phyloP scores from a whole-genome alignment of 2,888 invertebrate genomes.

The Ophion costatus region DNA sequence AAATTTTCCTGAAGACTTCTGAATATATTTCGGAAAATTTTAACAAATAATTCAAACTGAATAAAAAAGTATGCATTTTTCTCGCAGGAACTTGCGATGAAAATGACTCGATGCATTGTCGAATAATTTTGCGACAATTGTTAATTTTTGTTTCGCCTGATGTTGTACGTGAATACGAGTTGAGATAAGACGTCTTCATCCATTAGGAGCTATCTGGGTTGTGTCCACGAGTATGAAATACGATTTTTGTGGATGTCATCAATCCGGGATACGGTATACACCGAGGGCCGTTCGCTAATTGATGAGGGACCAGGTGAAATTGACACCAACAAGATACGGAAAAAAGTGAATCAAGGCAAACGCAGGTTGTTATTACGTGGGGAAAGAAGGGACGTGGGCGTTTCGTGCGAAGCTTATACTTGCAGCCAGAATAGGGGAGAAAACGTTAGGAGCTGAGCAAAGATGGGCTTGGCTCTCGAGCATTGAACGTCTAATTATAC shows the following conservation, averaged over 20 bases:
- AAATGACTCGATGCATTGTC: background rate
- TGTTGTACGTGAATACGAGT: background rate
- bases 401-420: background rate
- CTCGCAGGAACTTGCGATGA: too few species aligned
- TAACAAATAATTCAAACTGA: background rate
- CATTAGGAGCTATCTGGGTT: slow-evolving; percentile 11
- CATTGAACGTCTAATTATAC: slow-evolving; percentile 5
- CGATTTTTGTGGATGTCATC: slow-evolving; percentile 35
- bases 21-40: background rate
- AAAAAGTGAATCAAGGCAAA: background rate
- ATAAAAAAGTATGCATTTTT: too few species aligned
- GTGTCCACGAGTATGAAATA: slow-evolving; percentile 19
- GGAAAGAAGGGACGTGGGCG: background rate
- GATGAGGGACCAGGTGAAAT: slow-evolving; percentile 41
- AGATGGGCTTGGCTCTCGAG: slow-evolving; percentile 53
- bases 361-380: background rate
- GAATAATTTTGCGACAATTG: background rate
- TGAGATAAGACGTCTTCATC: background rate
- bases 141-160: background rate
- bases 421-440: background rate
- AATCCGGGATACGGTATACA: slow-evolving; percentile 14
- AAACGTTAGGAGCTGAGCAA: slow-evolving; percentile 28
- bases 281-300: slow-evolving; percentile 39
- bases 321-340: background rate
- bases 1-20: too few species aligned